phyloP scores from a whole-genome alignment of 2,888 invertebrate genomes.

The Automeris io region DNA sequence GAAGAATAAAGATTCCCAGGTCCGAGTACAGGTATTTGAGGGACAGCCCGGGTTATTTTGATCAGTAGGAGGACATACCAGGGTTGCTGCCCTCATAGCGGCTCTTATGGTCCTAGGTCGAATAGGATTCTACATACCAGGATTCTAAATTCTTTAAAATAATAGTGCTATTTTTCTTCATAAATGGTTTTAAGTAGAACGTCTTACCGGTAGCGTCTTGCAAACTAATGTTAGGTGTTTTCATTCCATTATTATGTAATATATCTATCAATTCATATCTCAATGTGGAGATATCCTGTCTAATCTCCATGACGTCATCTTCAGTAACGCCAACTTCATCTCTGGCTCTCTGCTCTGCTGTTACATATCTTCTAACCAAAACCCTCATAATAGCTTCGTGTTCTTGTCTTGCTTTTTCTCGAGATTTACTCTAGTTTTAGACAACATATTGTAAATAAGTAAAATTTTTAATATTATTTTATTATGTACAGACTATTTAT shows the following conservation, averaged over 20 bases:
- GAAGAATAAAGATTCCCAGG: no score
- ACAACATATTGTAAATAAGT: neutral
- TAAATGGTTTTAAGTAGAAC: no score
- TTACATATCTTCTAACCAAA: slow-evolving; percentile 92
- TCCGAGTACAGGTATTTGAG: no score
- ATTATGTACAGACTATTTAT: no score
- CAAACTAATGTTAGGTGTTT: slow-evolving; percentile 83
- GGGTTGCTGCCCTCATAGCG: no score
- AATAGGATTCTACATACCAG: no score
- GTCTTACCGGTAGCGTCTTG: slow-evolving; percentile 79
- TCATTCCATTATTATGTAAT: slow-evolving; percentile 91
- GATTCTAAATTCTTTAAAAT: no score
- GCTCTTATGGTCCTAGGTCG: no score
- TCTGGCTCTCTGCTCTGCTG: slow-evolving; percentile 90
- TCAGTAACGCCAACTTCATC: slow-evolving; percentile 96
- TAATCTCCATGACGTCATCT: slow-evolving; percentile 98
- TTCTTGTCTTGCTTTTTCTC: slow-evolving; percentile 81
- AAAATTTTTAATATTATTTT: slow-evolving; percentile 2
- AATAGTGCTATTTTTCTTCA: no score
- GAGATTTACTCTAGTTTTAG: slow-evolving; percentile 85
- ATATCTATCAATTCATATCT: slow-evolving; percentile 96
- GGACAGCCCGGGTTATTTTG: no score
- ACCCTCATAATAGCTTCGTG: slow-evolving; percentile 93
- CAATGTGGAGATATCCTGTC: slow-evolving; percentile 97
- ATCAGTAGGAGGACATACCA: no score